Conservation (phyloP, 2,888 invertebrate genomes). For the Shargacucullia verbasci region DNA sequence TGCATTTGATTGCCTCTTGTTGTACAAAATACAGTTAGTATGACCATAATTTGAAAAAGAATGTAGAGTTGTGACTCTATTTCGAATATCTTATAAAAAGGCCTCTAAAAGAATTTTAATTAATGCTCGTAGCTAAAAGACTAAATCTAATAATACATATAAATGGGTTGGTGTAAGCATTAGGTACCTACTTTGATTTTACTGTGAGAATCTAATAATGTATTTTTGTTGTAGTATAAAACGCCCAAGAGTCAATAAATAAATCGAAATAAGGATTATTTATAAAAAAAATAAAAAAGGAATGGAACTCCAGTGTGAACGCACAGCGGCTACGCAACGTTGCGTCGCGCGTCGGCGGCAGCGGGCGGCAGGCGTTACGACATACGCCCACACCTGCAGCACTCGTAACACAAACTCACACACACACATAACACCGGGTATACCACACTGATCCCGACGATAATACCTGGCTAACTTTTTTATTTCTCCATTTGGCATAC, state of each 20-base stretch:
- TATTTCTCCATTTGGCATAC: conserved; percentile 59
- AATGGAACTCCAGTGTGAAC: conserved; percentile 69
- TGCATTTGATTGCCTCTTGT: conserved; percentile 16
- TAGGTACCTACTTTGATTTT: too few species aligned
- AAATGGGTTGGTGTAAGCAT: too few species aligned
- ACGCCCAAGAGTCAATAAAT: too few species aligned
- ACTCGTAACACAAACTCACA: conserved; percentile 39
- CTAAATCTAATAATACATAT: too few species aligned
- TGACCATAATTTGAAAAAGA: too few species aligned
- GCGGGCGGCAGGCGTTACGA: conserved; percentile 75
- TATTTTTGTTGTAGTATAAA: too few species aligned
- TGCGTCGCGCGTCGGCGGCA: conserved; percentile 68
- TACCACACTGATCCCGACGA: conserved; percentile 73
- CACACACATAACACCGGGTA: conserved; percentile 66
- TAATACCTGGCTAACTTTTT: conserved; percentile 60
- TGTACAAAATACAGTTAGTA: not conserved
- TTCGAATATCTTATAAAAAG: too few species aligned
- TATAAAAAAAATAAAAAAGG: not conserved
- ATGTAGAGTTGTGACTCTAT: too few species aligned
- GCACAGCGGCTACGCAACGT: conserved; percentile 72
- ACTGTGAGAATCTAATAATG: too few species aligned
- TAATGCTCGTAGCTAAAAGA: too few species aligned
- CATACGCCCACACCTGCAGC: conserved; percentile 76
- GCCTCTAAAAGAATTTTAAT: too few species aligned
- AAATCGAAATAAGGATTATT: too few species aligned